Conservation (phyloP, 2,888 invertebrate genomes). For the Hemaris fuciformis region DNA sequence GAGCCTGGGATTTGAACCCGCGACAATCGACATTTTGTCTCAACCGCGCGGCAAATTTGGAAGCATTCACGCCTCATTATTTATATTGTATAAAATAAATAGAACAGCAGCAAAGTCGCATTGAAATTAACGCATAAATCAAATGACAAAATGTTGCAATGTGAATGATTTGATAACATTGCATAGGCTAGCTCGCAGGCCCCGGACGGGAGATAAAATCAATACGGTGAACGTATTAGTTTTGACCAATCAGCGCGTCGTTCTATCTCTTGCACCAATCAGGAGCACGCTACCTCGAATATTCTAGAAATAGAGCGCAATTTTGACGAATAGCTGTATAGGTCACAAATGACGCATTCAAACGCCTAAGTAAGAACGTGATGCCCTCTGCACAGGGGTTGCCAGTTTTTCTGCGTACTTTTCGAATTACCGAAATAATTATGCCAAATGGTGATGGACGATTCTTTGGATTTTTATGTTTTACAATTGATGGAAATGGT, state of each 20-base stretch:
- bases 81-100: too few species aligned
- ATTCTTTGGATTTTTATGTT: neutral
- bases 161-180: neutral
- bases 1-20: too few species aligned
- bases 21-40: too few species aligned
- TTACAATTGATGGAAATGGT: too few species aligned
- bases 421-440: neutral
- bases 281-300: neutral
- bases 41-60: too few species aligned
- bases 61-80: too few species aligned
- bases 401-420: neutral
- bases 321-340: neutral
- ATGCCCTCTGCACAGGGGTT: neutral
- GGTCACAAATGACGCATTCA: neutral
- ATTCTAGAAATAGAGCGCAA: neutral
- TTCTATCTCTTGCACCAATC: neutral
- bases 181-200: neutral
- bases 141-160: neutral
- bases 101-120: too few species aligned
- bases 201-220: neutral
- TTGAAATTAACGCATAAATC: neutral
- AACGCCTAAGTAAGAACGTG: neutral
- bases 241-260: neutral
- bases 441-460: neutral
- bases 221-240: neutral